Evolutionary conservation across 2,797 vertebrate genomes (phyloP), one percentile per base, ranked within the genome.

Genomic region (Hippopotamyrus pictus): DNA sequence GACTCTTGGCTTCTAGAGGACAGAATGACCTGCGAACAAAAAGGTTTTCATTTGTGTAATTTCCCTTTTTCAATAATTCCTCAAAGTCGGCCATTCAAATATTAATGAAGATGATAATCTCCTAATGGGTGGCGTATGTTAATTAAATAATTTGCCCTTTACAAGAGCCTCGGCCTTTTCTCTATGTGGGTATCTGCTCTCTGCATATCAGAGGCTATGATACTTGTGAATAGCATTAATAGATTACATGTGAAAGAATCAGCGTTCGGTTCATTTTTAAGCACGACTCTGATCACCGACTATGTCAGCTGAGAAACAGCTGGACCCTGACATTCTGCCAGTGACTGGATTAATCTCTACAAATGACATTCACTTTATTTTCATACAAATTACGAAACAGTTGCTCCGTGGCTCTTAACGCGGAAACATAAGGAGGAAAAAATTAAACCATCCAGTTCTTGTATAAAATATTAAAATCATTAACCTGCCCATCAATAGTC

Each of bases 91-190:
- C 62, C 14, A 46, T 46, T 57, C 12, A 54, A 76, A 87, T 88
- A 82, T 87, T 57, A 89, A 89, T 54, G 29, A 76, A 69, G 22
- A 89, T 89, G 29, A 37, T 89, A 89, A 87, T 89, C 65, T 41
- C 65, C 46, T 88, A 89, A 87, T 89, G 65, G 85, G 51, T 87
- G 89, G 19, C 85, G 29, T 88, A 89, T 79, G 85, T 57, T 89
- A 54, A 51, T 89, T 51, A 79, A 88, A 90, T 57, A 87, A 90
- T 59, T 88, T 89, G 50, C 65, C 69, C 69, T 33, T 69, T 41
- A 87, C 84, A 44, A 82, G 65, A 50, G 85, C 41, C 33, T 12
- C 37, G 44, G 59, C n/a, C 79, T 25, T 57, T 59, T 50, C 57
- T 65, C 59, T 85, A n/a, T 84, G 22, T 33, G 33, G 19, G 5